Base-by-base conservation (phyloP, 2,113 vertebrate genomes). In the Scortum barcoo region DNA sequence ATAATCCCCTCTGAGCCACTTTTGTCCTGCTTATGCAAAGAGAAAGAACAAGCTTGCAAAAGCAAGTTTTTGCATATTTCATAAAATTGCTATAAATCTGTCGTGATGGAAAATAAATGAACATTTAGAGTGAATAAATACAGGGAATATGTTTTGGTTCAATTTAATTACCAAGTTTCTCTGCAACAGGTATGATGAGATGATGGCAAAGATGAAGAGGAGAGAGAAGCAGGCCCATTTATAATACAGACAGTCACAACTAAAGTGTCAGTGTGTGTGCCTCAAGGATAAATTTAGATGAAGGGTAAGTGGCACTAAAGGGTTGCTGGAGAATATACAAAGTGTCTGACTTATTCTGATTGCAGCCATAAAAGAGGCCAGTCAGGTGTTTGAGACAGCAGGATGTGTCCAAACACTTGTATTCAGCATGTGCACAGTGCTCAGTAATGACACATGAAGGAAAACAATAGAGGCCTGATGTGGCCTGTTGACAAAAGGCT, bases 301-400 rank as follows among this genome's bases (percentile, higher is more conserved):
- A 56, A n/a, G 24, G 54, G 42, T 7, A 28, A 26, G 57, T 82
- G 65, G 20, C 48, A 74, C n/a, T 60, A 1, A n/a, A 44, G 50
- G 26, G 50, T 54, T 46, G 20, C 26, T 46, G 30, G 57, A 26
- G 26, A 72, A 66, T 72, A 46, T 28, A 12, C 17, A 4, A n/a
- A 60, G 42, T 46, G 70, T 36, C 19, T 17, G n/a, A 33, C 36
- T 38, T 44, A 7, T 5, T 26, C 7, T 0, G 22, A 8, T 7
- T 53, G 68, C 69, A 53, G 24, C 33, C 5, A 72, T 42, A 72
- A 68, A 16, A 24, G 57, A 79, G 6, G n/a, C 1, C 24, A 57
- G 70, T 71, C 75, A 76, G 60, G 69, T 83, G 86, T 56, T 86
- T 17, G 2, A 48, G 80, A 78, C 79, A 86, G 63, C 12, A 8